Evolutionary conservation across 2,113 vertebrate species (phyloP).

Genomic region (Gymnogyps californianus): DNA sequence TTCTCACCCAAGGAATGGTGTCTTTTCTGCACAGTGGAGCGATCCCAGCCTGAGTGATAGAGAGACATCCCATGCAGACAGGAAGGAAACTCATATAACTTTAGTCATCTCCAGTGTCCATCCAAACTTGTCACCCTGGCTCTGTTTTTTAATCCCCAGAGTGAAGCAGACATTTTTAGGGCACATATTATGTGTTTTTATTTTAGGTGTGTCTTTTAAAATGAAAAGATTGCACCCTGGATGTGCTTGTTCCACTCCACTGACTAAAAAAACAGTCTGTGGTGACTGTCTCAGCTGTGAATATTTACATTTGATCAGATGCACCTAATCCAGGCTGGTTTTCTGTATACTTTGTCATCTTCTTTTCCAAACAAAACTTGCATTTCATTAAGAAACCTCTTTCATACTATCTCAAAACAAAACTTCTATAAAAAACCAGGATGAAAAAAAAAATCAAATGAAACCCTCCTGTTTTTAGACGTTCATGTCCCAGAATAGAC

Average conservation of each 20-base stretch:
- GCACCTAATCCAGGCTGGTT: not conserved
- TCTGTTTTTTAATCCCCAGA: not conserved
- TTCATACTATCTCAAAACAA: not conserved
- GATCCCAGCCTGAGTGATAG: not conserved
- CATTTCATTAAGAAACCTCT: not conserved
- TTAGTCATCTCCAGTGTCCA: not conserved
- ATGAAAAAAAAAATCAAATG: not conserved
- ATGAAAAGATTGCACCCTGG: not conserved
- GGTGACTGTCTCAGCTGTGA: not conserved
- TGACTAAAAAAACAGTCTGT: not conserved
- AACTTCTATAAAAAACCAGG: not conserved
- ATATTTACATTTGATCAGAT: constrained; percentile 24
- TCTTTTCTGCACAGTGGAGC: not conserved
- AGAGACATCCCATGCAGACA: not conserved
- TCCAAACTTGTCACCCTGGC: not conserved
- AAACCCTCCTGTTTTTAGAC: not conserved
- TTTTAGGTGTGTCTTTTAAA: not conserved
- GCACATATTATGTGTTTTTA: not conserved
- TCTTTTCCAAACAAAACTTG: not conserved
- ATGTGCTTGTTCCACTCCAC: not conserved
- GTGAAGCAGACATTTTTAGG: not conserved
- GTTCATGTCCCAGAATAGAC: not conserved
- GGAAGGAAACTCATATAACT: not conserved
- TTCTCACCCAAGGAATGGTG: not conserved
- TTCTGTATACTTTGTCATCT: not conserved